Evolutionary conservation across 1,140 invertebrate genomes (phyloP), one percentile per base, ranked within the genome.

Genomic region (Trachymyrmex septentrionalis): DNA sequence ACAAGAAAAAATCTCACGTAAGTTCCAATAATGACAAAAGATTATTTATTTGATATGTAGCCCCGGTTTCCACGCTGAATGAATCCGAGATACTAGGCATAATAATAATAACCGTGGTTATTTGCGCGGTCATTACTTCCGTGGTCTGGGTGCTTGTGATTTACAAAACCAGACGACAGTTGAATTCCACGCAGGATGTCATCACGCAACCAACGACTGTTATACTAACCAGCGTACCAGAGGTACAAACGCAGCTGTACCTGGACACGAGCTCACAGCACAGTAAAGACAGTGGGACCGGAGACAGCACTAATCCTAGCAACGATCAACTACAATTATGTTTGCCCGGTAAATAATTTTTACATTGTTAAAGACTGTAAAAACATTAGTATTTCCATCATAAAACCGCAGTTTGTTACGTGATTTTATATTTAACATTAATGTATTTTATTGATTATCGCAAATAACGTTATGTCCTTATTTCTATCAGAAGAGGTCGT

Each of bases 71-170:
- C 27, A 88, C 95, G 24, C 92, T 95, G 2, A 96, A 96, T 87
- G 97, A 97, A 91, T 96, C 97, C 86, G 95, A 98, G 86, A 97
- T 98, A 92, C 96, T 97, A 61, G 98, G 98, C 61, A 97, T 99
- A 81, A 97, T 99, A 88, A 97, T 98, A 88, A 98, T 99, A 78
- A 97, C 98, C 3, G 97, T 99, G 0, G 98, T 99, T 34, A 98
- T 98, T 94, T 98, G 98, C 93, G 97, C 98, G 50, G 97, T 99
- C 21, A 96, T 97, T 5, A 99, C 98, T 4, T 99, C 98, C 0
- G 96, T 98, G 14, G 96, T 99, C 38, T 99, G 98, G 98, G 98
- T 99, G 14, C 97, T 98, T 7, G 97, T 99, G 82, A 99, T 99
- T 90, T 99, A 99, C 93, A 97, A 98, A 91, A 98, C 98, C 1